Percentiles rank a stretch among this genome's conserved stretches.
phyloP scores from a whole-genome alignment of 2,113 vertebrate species.

The Caloenas nicobarica region DNA sequence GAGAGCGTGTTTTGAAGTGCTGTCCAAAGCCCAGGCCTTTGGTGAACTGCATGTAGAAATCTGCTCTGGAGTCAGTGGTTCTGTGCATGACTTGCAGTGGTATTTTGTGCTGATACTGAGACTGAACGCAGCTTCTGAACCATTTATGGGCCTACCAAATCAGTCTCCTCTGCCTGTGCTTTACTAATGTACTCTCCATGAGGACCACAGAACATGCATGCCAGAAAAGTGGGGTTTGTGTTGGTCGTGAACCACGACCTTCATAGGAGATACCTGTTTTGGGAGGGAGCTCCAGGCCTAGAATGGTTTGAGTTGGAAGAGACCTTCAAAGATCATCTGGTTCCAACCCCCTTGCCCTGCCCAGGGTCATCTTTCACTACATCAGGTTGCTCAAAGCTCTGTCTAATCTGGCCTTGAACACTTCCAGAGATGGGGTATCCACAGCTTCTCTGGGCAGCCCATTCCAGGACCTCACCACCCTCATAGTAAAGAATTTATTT shows the following conservation, averaged over 20 bases:
- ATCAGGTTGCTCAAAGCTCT: background rate
- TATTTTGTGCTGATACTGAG: background rate
- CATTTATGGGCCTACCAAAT: background rate
- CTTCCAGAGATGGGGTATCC: background rate
- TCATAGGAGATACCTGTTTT: background rate
- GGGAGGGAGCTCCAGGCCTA: background rate
- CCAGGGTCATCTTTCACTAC: background rate
- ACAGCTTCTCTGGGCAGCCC: accelerated
- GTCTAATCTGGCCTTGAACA: background rate
- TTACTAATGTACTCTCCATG: background rate
- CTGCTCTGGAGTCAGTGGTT: background rate
- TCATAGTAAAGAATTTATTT: background rate
- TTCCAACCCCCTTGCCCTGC: background rate
- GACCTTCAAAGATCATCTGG: background rate
- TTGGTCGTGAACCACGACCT: background rate
- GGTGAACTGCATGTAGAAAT: background rate
- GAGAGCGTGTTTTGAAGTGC: background rate
- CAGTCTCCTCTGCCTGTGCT: background rate
- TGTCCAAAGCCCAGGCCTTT: background rate
- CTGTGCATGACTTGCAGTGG: background rate
- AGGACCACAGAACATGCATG: background rate
- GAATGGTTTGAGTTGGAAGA: background rate
- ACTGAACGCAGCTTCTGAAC: background rate
- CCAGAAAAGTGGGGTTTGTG: background rate
- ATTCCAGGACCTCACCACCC: background rate